These are phyloP conservation scores for Presbytis comata DNA, from an alignment of 2,797 vertebrate species.

Conservation along the genomic window DNA sequence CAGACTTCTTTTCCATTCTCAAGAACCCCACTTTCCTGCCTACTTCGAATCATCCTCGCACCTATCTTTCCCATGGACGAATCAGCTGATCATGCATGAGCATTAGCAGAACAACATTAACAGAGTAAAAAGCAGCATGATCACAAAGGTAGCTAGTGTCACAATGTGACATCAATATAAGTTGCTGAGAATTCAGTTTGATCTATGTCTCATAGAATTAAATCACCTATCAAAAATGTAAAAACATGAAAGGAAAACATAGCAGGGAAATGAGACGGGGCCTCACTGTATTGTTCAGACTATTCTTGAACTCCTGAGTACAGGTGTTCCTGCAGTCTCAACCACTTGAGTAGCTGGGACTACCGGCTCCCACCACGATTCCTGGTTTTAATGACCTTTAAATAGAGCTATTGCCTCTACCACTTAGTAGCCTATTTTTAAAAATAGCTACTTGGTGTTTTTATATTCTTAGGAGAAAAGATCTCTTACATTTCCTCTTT, in stretches of 20 bases:
- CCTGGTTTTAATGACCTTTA: background rate
- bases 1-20: background rate
- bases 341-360: background rate
- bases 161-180: background rate
- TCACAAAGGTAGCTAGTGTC: background rate
- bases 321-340: background rate
- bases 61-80: background rate
- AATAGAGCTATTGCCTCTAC: background rate
- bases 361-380: background rate
- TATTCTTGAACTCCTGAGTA: background rate
- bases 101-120: background rate
- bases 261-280: background rate
- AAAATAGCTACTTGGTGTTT: background rate
- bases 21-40: background rate
- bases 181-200: background rate
- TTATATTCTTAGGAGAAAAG: background rate
- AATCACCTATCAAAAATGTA: background rate
- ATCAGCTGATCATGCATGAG: background rate
- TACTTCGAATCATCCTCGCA: background rate
- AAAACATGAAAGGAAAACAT: background rate
- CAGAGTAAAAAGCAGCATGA: background rate
- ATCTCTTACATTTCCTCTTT: background rate
- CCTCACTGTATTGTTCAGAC: background rate
- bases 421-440: background rate
- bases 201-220: background rate